A percentile compares a stretch with the other conserved stretches of the same genome.
phyloP scores from a whole-genome alignment of 2,113 vertebrate genomes.

The Gopherus flavomarginatus region DNA sequence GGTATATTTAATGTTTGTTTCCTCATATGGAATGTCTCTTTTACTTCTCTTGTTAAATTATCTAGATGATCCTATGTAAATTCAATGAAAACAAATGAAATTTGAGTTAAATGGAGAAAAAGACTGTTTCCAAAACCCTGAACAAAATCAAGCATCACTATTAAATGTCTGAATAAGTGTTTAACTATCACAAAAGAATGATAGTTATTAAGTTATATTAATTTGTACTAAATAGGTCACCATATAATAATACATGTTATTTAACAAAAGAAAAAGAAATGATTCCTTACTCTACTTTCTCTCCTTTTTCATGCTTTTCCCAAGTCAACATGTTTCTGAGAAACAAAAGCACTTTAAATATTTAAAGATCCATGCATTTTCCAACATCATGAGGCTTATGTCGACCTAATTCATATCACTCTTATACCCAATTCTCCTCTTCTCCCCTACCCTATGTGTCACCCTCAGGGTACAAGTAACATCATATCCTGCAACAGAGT shows the following conservation, averaged over 20 bases:
- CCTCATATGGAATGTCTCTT: neutral
- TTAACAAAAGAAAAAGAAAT: neutral
- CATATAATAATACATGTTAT: neutral
- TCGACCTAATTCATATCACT: neutral
- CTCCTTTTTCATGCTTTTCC: neutral
- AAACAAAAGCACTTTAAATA: conserved; percentile 26
- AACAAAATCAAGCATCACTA: neutral
- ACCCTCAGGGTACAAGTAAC: conserved; percentile 14
- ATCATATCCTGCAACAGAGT: neutral
- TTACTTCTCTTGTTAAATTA: neutral
- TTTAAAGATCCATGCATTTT: conserved; percentile 8
- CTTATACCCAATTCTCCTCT: neutral
- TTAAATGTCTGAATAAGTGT: neutral
- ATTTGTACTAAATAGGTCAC: conserved; percentile 2
- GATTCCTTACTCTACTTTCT: neutral
- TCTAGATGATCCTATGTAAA: neutral
- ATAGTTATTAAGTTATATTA: conserved; percentile 9
- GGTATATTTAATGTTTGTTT: neutral
- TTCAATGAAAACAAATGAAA: neutral
- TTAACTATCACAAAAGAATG: neutral
- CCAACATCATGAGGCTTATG: neutral
- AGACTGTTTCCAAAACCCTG: neutral
- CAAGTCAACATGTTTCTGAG: neutral
- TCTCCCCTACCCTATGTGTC: neutral
- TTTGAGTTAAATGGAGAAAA: conserved; percentile 16